Conservation (phyloP, 1,140 invertebrate genomes). For the Caenorhabditis brenneri region DNA sequence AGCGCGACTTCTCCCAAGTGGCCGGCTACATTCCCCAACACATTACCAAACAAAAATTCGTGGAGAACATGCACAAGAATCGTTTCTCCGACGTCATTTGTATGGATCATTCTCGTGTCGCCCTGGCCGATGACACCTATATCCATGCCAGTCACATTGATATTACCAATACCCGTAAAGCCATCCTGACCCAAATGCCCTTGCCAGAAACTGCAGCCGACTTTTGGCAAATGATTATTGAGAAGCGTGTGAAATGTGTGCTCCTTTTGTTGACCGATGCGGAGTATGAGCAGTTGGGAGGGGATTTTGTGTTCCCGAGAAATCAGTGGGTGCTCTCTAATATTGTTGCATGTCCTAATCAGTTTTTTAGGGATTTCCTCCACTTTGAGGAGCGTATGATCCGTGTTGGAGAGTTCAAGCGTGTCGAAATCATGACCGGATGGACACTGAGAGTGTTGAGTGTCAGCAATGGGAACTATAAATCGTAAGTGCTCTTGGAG, state of each 20-base stretch:
- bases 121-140: background rate
- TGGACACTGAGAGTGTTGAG: conserved; percentile 13
- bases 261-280: conserved; percentile 6
- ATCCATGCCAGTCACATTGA: conserved; percentile 38
- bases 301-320: conserved; percentile 22
- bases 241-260: conserved; percentile 6
- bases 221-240: conserved; percentile 49
- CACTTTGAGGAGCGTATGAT: conserved; percentile 37
- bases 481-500: conserved; percentile 34
- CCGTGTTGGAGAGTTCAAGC: conserved; percentile 44
- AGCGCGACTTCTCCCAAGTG: conserved; percentile 25
- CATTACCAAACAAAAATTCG: conserved; percentile 16
- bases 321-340: background rate
- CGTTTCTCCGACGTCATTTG: conserved; percentile 41
- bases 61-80: conserved; percentile 9
- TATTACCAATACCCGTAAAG: background rate
- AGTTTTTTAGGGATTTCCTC: conserved; percentile 10
- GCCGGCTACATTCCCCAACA: conserved; percentile 26
- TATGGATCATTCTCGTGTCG: conserved; percentile 23
- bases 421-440: conserved; percentile 6
- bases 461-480: conserved; percentile 35
- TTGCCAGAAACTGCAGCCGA: background rate
- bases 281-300: conserved; percentile 8
- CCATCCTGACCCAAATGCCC: conserved; percentile 38
- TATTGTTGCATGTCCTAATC: background rate